A percentile compares a stretch with the other conserved stretches of the same genome.
Evolutionary conservation across 2,888 invertebrate genomes (phyloP).

Genomic region (Isoperla grammatica): DNA sequence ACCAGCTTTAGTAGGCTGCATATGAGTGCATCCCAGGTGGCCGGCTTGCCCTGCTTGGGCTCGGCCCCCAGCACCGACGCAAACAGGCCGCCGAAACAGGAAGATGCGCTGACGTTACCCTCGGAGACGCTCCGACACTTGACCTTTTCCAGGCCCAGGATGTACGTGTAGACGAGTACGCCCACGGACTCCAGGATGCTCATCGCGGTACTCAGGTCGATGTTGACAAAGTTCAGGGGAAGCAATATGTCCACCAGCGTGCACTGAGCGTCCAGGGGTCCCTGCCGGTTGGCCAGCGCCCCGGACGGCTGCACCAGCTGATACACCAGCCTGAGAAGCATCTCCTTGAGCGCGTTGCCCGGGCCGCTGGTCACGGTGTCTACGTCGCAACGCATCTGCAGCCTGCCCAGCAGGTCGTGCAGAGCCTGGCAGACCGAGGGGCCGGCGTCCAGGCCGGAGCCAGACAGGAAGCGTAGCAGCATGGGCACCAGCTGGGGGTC

Average conservation of each 20-base stretch:
- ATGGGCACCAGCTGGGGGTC: slow-evolving; percentile 63
- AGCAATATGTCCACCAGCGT: slow-evolving; percentile 61
- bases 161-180: slow-evolving; percentile 50
- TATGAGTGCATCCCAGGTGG: slow-evolving; percentile 65
- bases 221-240: slow-evolving; percentile 56
- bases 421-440: slow-evolving; percentile 69
- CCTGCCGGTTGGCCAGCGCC: slow-evolving; percentile 56
- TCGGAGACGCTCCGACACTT: slow-evolving; percentile 52
- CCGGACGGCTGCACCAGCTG: slow-evolving; percentile 65
- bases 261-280: slow-evolving; percentile 70
- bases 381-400: slow-evolving; percentile 61
- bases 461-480: slow-evolving; percentile 60
- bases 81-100: slow-evolving; percentile 67
- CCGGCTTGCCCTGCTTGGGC: slow-evolving; percentile 57
- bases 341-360: slow-evolving; percentile 54
- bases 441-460: slow-evolving; percentile 60
- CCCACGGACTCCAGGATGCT: slow-evolving; percentile 69
- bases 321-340: slow-evolving; percentile 63
- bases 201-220: slow-evolving; percentile 64
- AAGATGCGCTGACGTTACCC: slow-evolving; percentile 39
- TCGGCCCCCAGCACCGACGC: slow-evolving; percentile 65
- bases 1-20: slow-evolving; percentile 66
- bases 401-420: slow-evolving; percentile 62
- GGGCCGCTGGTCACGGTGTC: slow-evolving; percentile 48
- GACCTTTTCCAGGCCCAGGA: slow-evolving; percentile 50